phyloP scores from a whole-genome alignment of 2,113 vertebrate species.

The Marmota monax region DNA sequence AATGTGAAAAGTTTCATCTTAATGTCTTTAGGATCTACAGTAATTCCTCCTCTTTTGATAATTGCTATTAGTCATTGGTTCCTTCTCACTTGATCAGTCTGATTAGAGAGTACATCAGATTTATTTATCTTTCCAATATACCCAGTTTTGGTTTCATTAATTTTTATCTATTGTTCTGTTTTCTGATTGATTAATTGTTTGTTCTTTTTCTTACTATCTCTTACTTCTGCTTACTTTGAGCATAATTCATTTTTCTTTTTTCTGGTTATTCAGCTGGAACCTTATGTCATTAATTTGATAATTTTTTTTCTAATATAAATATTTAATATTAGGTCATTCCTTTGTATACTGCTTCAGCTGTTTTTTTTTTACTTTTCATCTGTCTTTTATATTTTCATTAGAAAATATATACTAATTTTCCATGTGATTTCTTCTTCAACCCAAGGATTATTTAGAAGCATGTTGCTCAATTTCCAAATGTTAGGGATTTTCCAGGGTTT shows the following conservation, averaged over 20 bases:
- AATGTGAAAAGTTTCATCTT: background rate
- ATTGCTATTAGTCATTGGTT: background rate
- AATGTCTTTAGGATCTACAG: background rate
- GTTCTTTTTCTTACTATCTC: background rate
- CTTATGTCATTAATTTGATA: background rate
- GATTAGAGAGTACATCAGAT: background rate
- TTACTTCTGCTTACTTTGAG: background rate
- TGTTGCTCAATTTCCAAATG: background rate
- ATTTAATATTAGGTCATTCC: background rate
- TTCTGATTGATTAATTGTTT: background rate
- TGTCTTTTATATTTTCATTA: background rate
- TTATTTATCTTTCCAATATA: slow-evolving; percentile 8
- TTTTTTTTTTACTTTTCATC: background rate
- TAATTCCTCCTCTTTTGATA: slow-evolving; percentile 4
- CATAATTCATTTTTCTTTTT: background rate
- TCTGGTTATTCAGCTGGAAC: background rate
- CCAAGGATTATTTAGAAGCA: background rate
- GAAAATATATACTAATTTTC: background rate
- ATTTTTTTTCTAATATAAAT: background rate
- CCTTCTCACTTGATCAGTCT: background rate
- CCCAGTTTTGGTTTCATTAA: background rate
- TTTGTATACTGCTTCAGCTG: background rate
- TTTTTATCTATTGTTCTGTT: background rate
- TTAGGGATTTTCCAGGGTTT: background rate
- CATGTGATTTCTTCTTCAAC: background rate